Evolutionary conservation across 2,888 invertebrate genomes (phyloP).

Genomic region (Aproaerema taeniolella): DNA sequence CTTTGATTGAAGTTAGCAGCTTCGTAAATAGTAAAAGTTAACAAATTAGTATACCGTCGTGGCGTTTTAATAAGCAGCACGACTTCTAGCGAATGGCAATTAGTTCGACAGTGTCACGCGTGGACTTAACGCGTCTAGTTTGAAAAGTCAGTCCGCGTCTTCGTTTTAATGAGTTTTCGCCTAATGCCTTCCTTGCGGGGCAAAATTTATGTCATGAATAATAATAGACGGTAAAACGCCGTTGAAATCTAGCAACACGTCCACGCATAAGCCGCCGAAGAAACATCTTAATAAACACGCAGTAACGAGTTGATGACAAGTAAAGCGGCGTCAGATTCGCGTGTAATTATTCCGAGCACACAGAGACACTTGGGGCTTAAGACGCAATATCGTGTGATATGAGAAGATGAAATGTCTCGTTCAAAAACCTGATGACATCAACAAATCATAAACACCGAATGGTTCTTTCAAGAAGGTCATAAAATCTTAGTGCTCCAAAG

Average conservation of each 20-base stretch:
- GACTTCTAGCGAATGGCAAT: constrained; percentile 64
- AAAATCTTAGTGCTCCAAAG: no score
- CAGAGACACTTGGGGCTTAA: no score
- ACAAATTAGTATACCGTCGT: constrained; percentile 59
- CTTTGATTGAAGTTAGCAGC: constrained; percentile 10
- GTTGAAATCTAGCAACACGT: constrained; percentile 68
- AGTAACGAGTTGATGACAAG: constrained; percentile 53
- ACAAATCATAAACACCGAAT: no score
- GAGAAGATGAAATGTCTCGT: no score
- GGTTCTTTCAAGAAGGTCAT: no score
- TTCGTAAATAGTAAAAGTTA: constrained; percentile 37
- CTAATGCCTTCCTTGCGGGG: constrained; percentile 68
- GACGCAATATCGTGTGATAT: no score
- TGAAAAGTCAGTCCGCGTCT: constrained; percentile 73
- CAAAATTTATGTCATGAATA: constrained; percentile 76
- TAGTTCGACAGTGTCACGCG: constrained; percentile 63
- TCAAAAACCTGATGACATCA: no score
- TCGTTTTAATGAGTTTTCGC: constrained; percentile 75
- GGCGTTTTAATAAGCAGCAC: constrained; percentile 62
- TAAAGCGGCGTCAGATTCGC: constrained; percentile 28
- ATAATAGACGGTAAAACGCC: constrained; percentile 64
- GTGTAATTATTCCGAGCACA: constrained; percentile 5
- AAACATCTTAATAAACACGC: constrained; percentile 62
- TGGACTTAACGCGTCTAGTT: constrained; percentile 75
- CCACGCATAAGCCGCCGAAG: constrained; percentile 56